A percentile compares a stretch with the other conserved stretches of the same genome.
Evolutionary conservation across 2,888 invertebrate genomes (phyloP).

Genomic region (Apotomis betuletana): DNA sequence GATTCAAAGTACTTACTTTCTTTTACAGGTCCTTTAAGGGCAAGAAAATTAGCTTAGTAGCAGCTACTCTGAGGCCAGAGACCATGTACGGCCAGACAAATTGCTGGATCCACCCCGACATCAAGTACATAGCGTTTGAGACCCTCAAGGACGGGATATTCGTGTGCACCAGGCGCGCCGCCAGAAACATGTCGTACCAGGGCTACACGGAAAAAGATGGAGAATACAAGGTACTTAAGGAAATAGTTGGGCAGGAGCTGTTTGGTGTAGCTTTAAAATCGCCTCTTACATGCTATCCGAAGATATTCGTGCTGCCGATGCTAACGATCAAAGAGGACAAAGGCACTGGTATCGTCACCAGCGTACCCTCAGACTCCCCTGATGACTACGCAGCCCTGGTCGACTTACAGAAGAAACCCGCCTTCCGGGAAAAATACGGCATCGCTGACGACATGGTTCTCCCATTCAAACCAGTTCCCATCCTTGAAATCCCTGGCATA

Average conservation of each 20-base stretch:
- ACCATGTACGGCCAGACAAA: slow-evolving; percentile 99
- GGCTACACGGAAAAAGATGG: slow-evolving; percentile 93
- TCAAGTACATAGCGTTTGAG: slow-evolving; percentile 94
- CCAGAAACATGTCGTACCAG: slow-evolving; percentile 98
- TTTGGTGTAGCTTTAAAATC: slow-evolving; percentile 93
- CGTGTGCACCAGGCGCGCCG: slow-evolving; percentile 94
- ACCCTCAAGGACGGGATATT: slow-evolving; percentile 89
- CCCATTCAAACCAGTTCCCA: slow-evolving; percentile 89
- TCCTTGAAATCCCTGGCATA: slow-evolving; percentile 95
- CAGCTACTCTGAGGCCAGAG: slow-evolving; percentile 98
- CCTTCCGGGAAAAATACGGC: slow-evolving; percentile 95
- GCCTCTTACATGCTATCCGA: slow-evolving; percentile 91
- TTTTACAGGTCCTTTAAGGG: slow-evolving; percentile 77
- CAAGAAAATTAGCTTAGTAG: slow-evolving; percentile 91
- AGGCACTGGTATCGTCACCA: slow-evolving; percentile 98
- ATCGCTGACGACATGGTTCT: slow-evolving; percentile 89
- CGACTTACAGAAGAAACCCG: slow-evolving; percentile 97
- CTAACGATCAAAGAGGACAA: slow-evolving; percentile 98
- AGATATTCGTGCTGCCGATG: slow-evolving; percentile 98
- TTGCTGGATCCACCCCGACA: slow-evolving; percentile 98
- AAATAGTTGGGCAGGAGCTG: slow-evolving; percentile 89
- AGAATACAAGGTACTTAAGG: slow-evolving; percentile 86
- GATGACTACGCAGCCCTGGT: slow-evolving; percentile 98
- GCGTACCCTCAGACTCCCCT: slow-evolving; percentile 99
- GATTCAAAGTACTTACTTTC: too few species aligned